phyloP scores from a whole-genome alignment of 2,113 vertebrate species.

The Psophia crepitans region DNA sequence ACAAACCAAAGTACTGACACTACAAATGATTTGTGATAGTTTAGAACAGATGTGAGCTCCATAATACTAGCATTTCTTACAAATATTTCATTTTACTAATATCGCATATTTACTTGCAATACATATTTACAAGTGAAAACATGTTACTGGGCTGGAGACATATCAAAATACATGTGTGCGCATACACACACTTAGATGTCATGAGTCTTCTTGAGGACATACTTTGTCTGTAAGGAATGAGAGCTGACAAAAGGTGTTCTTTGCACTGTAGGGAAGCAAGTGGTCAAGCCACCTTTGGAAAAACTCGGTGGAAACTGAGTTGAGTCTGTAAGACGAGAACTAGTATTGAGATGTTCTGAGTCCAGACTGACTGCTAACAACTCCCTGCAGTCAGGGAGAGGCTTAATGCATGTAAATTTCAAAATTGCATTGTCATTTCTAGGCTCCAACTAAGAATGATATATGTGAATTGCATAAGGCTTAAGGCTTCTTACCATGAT shows the following conservation, averaged over 20 bases:
- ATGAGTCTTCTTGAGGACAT: background rate
- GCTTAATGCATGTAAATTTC: background rate
- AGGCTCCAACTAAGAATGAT: background rate
- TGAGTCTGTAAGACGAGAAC: background rate
- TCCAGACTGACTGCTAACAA: background rate
- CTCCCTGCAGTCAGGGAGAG: background rate
- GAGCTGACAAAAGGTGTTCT: background rate
- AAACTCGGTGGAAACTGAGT: background rate
- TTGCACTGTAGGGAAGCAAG: background rate
- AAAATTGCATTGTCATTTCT: background rate
- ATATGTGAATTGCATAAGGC: background rate
- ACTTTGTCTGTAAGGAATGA: background rate
- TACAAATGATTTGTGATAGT: conserved; percentile 20
- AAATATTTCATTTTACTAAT: conserved; percentile 29
- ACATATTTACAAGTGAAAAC: background rate
- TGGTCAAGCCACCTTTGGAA: background rate
- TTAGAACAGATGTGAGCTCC: background rate
- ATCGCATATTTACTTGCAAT: background rate
- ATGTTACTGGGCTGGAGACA: background rate
- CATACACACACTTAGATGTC: background rate
- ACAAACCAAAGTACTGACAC: conserved; percentile 33
- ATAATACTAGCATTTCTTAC: background rate
- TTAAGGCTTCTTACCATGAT: background rate
- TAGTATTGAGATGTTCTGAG: background rate
- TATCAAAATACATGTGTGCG: background rate